A percentile compares a stretch with the other conserved stretches of the same genome.
These are phyloP conservation scores for Crepidodera aurea DNA, from an alignment of 2,888 invertebrate species.

Conservation along the genomic window DNA sequence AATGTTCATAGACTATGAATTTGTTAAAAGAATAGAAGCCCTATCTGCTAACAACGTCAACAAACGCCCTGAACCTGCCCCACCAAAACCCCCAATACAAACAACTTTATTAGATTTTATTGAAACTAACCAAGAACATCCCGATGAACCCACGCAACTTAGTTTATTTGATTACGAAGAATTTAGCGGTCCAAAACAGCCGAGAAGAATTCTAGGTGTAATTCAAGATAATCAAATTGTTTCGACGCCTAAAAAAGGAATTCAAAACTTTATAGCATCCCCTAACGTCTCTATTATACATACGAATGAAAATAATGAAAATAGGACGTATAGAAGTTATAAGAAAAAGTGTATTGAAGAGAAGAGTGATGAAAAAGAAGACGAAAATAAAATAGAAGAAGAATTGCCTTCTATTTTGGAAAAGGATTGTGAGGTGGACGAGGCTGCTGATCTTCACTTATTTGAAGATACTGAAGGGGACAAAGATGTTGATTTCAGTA, in stretches of 20 bases:
- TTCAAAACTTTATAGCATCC: background rate
- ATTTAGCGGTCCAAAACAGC: constrained; percentile 13
- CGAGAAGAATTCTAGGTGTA: constrained; percentile 18
- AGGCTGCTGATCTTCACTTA: constrained; percentile 15
- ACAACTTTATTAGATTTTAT: constrained; percentile 25
- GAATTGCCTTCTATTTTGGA: constrained; percentile 9
- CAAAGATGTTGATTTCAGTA: constrained; percentile 14
- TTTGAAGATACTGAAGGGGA: constrained; percentile 30
- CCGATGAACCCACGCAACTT: background rate
- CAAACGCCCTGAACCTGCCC: constrained; percentile 1
- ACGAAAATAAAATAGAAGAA: background rate
- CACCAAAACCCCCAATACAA: constrained; percentile 17
- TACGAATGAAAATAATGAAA: constrained; percentile 5
- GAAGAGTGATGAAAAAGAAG: background rate
- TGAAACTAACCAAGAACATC: constrained; percentile 12
- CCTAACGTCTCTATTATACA: constrained; percentile 12
- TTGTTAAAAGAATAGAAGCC: constrained; percentile 22
- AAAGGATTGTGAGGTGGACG: background rate
- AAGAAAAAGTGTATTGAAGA: background rate
- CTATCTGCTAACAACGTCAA: constrained; percentile 3
- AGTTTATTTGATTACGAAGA: constrained; percentile 35
- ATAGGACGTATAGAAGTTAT: background rate
- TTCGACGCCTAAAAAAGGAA: constrained; percentile 22
- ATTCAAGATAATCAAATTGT: constrained; percentile 21
- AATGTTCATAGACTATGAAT: constrained; percentile 33